Base-by-base conservation (phyloP, 2,888 invertebrate species). In the Dermolepida albohirtum region DNA sequence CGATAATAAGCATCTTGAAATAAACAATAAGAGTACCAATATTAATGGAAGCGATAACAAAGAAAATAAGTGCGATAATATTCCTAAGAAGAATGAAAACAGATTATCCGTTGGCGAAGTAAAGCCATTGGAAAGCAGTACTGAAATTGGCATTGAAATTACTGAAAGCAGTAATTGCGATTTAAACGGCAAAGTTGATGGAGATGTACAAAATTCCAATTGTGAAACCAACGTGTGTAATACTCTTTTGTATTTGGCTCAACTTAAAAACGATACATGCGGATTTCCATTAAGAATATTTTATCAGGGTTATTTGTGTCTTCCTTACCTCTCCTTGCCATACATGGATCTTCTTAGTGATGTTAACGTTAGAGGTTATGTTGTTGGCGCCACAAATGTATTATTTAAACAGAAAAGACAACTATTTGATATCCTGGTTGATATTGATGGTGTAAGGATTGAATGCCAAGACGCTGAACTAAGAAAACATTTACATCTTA, bases 341-440 rank as follows among this genome's bases (percentile, higher is more conserved):
- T 97, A 96, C 81, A 89, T 98, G 85, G 98, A 98, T 84, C 85
- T 97, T 66, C 84, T 99, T 64, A 90, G 91, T 57, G 96, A 97
- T 82, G 88, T 92, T 2, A 93, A 94, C 75, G 95, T 97, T 6
- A 86, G 92, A 70, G 93, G 93, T 50, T 94, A 93, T 83, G 87
- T 97, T 50, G 93, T 97, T 68, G 98, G 99, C 43, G 98, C 98
- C n/a, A 98, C 98, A 12, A 99, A 99, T 85, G 93, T 97, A n/a
- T 86, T 99, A 41, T 99, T 98, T 81, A 95, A 96, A 81, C 98
- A 98, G 82, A 97, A 97, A 79, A 89, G 93, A 70, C 94, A 97
- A 78, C 84, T 97, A 57, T 93, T 95, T 71, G 98, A 99, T 84
- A 95, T 96, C 14, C 84, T 98, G 64, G 90, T 99, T 1, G 97